phyloP scores from a whole-genome alignment of 2,797 vertebrate genomes.

The Acanthurus lineatus region DNA sequence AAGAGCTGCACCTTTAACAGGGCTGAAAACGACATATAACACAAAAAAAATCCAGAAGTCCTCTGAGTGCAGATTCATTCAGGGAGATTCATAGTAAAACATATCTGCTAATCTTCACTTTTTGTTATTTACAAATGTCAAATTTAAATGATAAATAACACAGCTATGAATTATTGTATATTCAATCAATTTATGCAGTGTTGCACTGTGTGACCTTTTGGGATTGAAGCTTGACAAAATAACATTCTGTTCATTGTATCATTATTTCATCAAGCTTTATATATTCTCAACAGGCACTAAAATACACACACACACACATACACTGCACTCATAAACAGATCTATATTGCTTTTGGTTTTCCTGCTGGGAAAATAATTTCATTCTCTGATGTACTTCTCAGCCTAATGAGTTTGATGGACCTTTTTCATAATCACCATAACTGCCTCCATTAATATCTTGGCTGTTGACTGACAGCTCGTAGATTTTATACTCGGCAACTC shows the following conservation, averaged over 20 bases:
- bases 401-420: slow-evolving; percentile 36
- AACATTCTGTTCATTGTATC: not conserved
- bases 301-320: no score
- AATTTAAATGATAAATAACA: not conserved
- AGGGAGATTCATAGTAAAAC: not conserved
- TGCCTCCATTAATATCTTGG: not conserved
- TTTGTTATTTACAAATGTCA: not conserved
- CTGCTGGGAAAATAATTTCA: slow-evolving; percentile 36
- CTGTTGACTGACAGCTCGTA: slow-evolving; percentile 24
- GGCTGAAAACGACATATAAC: no score
- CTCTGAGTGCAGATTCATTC: not conserved
- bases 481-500: slow-evolving; percentile 6
- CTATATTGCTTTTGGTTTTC: slow-evolving; percentile 9
- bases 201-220: not conserved
- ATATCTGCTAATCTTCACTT: not conserved
- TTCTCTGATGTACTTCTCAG: slow-evolving; percentile 8
- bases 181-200: not conserved
- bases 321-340: not conserved
- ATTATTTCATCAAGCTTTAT: slow-evolving; percentile 26
- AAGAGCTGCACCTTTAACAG: no score
- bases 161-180: not conserved
- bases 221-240: not conserved
- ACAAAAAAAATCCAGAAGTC: not conserved
- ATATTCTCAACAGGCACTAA: not conserved
- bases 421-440: slow-evolving; percentile 33